Evolutionary conservation across 2,113 vertebrate species (phyloP), one percentile per base, ranked within the genome.

Genomic region (Porphyrio hochstetteri): DNA sequence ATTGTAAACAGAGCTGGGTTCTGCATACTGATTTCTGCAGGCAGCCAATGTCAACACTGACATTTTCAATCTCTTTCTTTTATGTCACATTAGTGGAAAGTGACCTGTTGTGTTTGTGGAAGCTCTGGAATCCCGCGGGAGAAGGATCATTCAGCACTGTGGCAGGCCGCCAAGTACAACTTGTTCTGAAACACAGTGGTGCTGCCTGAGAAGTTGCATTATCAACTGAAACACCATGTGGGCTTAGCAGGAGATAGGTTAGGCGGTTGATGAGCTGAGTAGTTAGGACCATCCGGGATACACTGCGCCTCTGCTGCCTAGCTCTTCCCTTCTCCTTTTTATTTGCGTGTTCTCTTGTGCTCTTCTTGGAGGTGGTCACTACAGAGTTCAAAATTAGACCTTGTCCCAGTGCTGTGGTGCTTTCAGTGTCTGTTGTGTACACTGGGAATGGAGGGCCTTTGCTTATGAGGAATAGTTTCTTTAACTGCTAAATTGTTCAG

Each of bases 91-190:
- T 97, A 96, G 83, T 76, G 70, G 87, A 63, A 96, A 97, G 95
- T 95, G 94, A 96, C 74, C 97, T 96, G 87, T 79, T 96, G 88
- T 97, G 81, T 97, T 95, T 97, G 89, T 96, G 95, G 92, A 96
- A 94, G 95, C 92, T 95, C 61, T 96, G 93, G 96, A 96, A 95
- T 97, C 97, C 95, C n/a, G 4, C 79, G 87, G 88, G 96, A 96
- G 96, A 95, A 96, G 94, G 91, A 97, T 97, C 93, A 78, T 53
- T 97, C 90, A 81, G 82, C 94, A 67, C 65, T 52, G 3, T 91
- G 95, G 96, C 97, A 71, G 48, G 16, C 44, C 61, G 94, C 95
- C 95, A 97, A 97, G 95, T 91, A 97, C 95, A 97, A 88, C 93
- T 97, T 97, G 96, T 98, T 94, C 86, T 88, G 93, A 96, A 96